phyloP scores from a whole-genome alignment of 2,113 vertebrate species.

The Sorex fumeus region DNA sequence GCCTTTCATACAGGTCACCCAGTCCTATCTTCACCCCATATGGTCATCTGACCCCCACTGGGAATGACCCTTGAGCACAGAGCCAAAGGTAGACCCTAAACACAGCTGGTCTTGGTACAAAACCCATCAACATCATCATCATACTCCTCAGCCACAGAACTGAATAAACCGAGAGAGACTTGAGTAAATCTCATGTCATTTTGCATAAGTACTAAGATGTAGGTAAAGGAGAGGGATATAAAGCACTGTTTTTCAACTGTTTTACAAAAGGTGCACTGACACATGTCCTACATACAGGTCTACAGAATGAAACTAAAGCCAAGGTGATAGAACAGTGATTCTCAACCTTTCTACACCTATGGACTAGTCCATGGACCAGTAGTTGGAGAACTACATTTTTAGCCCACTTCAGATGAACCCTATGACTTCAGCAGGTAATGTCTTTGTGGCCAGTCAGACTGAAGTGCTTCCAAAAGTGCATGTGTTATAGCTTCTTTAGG shows the following conservation, averaged over 20 bases:
- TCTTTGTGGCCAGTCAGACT: background rate
- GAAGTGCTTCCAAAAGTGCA: background rate
- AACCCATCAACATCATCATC: background rate
- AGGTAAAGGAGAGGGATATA: background rate
- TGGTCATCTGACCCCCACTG: background rate
- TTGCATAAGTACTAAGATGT: constrained; percentile 9
- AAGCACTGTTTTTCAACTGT: no score
- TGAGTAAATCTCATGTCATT: background rate
- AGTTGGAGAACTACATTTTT: background rate
- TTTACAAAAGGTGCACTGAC: no score
- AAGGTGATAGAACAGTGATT: no score
- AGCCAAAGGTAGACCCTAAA: no score
- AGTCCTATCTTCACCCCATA: no score
- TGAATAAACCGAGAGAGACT: constrained; percentile 10
- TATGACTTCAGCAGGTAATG: background rate
- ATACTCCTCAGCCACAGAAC: background rate
- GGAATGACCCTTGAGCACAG: background rate
- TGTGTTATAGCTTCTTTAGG: background rate
- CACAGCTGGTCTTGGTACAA: no score
- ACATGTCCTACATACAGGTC: no score
- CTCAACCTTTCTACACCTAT: no score
- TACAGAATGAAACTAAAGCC: no score
- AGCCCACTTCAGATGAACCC: background rate
- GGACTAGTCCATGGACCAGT: no score
- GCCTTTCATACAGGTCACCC: no score